Percentiles rank a stretch among this genome's conserved stretches.
These are phyloP conservation scores for Archivesica marissinica DNA, from an alignment of 1,140 invertebrate species.

Conservation along the genomic window DNA sequence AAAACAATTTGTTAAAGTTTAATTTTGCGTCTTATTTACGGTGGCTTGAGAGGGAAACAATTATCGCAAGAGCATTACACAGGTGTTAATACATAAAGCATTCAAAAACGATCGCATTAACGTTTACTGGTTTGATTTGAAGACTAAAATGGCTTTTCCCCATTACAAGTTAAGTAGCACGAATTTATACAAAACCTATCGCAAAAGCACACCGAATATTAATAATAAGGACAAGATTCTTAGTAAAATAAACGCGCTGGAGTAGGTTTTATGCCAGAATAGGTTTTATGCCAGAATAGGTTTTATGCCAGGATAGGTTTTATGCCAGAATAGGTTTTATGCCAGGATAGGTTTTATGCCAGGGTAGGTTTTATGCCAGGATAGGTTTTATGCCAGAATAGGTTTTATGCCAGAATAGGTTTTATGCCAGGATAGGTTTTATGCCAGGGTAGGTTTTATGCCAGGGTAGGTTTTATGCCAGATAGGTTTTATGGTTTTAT, in stretches of 20 bases:
- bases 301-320: no score
- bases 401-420: no score
- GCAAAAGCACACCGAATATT: neutral
- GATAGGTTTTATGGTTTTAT: no score
- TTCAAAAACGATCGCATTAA: slow-evolving; percentile 21
- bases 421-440: no score
- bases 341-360: no score
- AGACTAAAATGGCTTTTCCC: slow-evolving; percentile 17
- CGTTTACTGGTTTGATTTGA: slow-evolving; percentile 28
- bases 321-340: no score
- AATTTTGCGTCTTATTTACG: slow-evolving; percentile 44
- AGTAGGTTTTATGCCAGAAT: neutral
- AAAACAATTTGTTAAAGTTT: slow-evolving; percentile 56
- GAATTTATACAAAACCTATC: neutral
- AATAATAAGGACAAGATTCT: neutral
- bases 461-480: no score
- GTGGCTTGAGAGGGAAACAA: slow-evolving; percentile 40
- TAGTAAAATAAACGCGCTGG: neutral
- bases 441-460: no score
- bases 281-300: no score
- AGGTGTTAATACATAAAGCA: slow-evolving; percentile 53
- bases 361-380: no score
- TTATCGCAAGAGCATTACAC: slow-evolving; percentile 31
- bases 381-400: no score
- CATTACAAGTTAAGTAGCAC: neutral